Percentiles rank a stretch among this genome's conserved stretches.
Evolutionary conservation across 2,797 vertebrate genomes (phyloP).

Genomic region (Pterois miles): DNA sequence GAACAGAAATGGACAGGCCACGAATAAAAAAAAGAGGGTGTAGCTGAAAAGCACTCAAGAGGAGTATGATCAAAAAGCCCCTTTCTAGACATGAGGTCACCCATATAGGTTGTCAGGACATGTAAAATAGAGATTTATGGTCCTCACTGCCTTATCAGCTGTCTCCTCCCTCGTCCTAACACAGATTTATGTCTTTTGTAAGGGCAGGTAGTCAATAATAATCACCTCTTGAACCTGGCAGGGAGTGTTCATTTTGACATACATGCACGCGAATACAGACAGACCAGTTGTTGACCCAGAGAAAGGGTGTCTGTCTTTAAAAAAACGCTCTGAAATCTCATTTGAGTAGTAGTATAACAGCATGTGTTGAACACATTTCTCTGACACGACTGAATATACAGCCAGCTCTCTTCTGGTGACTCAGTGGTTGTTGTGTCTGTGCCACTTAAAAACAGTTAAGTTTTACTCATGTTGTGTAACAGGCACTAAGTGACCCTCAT

Average conservation of each 20-base stretch:
- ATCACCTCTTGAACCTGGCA: conserved; percentile 32
- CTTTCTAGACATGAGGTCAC: conserved; percentile 76
- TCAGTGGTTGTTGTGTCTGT: conserved; percentile 68
- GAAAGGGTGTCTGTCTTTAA: conserved; percentile 28
- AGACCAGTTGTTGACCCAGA: conserved; percentile 1
- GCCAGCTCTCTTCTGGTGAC: conserved; percentile 39
- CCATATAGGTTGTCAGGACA: conserved; percentile 53
- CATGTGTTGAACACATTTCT: conserved; percentile 15
- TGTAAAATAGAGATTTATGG: conserved; percentile 55
- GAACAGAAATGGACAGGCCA: conserved; percentile 48
- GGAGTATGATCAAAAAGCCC: conserved; percentile 63
- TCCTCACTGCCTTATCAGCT: conserved; percentile 50
- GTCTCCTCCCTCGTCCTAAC: conserved; percentile 41
- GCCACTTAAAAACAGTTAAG: conserved; percentile 40
- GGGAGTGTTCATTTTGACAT: conserved; percentile 42
- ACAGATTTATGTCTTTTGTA: conserved; percentile 49
- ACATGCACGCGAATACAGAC: neutral
- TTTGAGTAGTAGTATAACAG: neutral
- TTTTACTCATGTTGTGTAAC: conserved; percentile 52
- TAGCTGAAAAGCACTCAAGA: conserved; percentile 53
- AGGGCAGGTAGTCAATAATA: conserved; percentile 54
- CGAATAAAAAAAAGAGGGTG: conserved; percentile 28
- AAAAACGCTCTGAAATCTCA: neutral
- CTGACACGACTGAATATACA: neutral
- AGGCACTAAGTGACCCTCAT: conserved; percentile 14